phyloP scores from a whole-genome alignment of 2,113 vertebrate species.

The pig (Sus scrofa) region T2T-Sscrofa CM000819.6:11666501-11667000 shows the following conservation, averaged over 20 bases:
- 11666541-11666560: background rate
- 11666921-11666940: background rate
- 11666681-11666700: background rate
- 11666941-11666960: background rate
- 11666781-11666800: background rate
- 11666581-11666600: background rate
- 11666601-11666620: background rate
- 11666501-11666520: background rate
- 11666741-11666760: background rate
- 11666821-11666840: background rate
- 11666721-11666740: background rate
- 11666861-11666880: background rate
- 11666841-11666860: background rate
- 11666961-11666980: background rate
- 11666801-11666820: background rate
- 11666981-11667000: background rate
- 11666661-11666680: background rate
- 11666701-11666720: background rate
- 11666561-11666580: background rate
- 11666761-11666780: background rate
- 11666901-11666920: background rate
- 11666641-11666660: background rate
- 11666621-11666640: background rate
- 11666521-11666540: rapidly evolving
- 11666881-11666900: background rate